Evolutionary conservation across 2,888 invertebrate genomes (phyloP), one percentile per base, ranked within the genome.

Genomic region (Pheosia gnoma): DNA sequence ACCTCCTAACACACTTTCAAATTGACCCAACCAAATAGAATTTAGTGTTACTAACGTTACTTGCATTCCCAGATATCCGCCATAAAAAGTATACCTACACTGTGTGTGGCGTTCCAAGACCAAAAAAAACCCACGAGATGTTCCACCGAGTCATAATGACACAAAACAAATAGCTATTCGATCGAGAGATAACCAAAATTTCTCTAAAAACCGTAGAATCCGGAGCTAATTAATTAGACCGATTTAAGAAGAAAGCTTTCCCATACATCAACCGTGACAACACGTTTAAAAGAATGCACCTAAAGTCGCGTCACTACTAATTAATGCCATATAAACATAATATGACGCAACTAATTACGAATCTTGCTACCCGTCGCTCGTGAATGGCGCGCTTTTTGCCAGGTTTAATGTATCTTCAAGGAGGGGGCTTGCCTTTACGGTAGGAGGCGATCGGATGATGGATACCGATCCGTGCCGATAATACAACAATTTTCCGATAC

Each of bases 291-390:
- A 10, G 66, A 58, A 68, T 61, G 58, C 66, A 69, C 65, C 69
- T 74, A 79, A 74, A 70, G 74, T 63, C 59, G 68, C 69, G 69
- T 64, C 70, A 67, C 62, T 66, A 66, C 73, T 78, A 76, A 79
- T 79, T 77, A 77, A 70, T 66, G 66, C 67, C 66, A 73, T 74
- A 75, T 61, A 56, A 63, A 67, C 57, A 54, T 53, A 37, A n/a
- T 71, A 68, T 76, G 78, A 78, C 71, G 67, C 70, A 75, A 78
- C 63, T 63, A 71, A 73, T 76, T 75, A 78, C 73, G 75, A 82
- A 80, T 78, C 72, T 67, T 71, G 63, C 62, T 70, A 63, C 70
- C 64, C 59, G 66, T 73, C 65, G 64, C 62, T 49, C 65, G 72
- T 80, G 76, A 80, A 80, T 78, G 78, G 71, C 51, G 63, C 72